These are phyloP conservation scores for Chymomyza caudatula DNA, from an alignment of 2,888 invertebrate genomes.

Conservation along the genomic window DNA sequence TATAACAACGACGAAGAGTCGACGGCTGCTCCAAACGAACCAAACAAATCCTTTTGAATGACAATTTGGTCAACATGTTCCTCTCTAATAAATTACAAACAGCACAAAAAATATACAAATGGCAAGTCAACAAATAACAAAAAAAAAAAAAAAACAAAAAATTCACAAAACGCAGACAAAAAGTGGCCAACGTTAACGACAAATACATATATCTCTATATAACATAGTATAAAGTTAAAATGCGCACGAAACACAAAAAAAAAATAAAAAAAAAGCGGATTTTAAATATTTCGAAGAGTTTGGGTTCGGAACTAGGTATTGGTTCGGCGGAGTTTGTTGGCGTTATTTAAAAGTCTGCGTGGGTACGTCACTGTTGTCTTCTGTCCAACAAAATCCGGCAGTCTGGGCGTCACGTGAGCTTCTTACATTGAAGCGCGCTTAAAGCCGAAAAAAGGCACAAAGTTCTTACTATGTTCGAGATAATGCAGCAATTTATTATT, in stretches of 20 bases:
- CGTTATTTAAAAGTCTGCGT: not conserved
- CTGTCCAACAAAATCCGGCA: too few relatives aligned
- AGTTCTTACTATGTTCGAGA: too few relatives aligned
- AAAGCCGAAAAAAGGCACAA: not conserved
- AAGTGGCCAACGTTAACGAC: constrained; percentile 44
- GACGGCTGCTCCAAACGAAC: constrained; percentile 14
- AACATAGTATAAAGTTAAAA: not conserved
- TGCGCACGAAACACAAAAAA: too few relatives aligned
- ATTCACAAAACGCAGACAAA: constrained; percentile 18
- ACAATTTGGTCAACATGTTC: constrained; percentile 72
- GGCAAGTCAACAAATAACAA: not conserved
- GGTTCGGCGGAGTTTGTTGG: not conserved
- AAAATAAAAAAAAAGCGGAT: too few relatives aligned
- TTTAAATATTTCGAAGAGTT: not conserved
- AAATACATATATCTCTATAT: constrained; percentile 14
- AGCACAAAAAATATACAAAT: constrained; percentile 17
- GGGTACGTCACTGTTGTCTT: not conserved
- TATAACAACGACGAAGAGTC: constrained; percentile 15
- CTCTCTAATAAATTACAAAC: constrained; percentile 69
- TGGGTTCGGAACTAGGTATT: not conserved
- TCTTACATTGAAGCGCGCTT: constrained; percentile 19
- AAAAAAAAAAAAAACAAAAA: constrained; percentile 10
- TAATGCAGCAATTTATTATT: too few relatives aligned
- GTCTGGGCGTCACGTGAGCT: constrained; percentile 27
- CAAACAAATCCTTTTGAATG: constrained; percentile 66